Evolutionary conservation across 2,888 invertebrate genomes (phyloP).

Genomic region (Euphydryas editha): DNA sequence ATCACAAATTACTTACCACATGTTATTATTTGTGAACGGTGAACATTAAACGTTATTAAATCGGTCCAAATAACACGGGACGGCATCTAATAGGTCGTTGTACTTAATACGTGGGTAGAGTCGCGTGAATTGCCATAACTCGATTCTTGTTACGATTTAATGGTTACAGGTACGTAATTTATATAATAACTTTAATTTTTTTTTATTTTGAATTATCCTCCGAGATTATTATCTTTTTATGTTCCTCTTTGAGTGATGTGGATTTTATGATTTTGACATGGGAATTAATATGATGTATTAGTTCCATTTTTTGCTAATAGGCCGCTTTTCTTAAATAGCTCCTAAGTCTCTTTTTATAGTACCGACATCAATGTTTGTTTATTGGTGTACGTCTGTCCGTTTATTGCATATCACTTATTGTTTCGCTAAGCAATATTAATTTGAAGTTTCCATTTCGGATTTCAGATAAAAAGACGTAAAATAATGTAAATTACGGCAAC

Average conservation of each 20-base stretch:
- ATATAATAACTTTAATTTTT: slow-evolving; percentile 19
- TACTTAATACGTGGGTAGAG: slow-evolving; percentile 55
- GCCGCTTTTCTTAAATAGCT: neutral
- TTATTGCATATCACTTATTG: no score
- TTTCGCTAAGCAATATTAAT: no score
- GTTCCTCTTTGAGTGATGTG: neutral
- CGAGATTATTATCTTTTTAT: neutral
- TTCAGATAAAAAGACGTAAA: no score
- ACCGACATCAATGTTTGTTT: no score
- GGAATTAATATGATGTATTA: neutral
- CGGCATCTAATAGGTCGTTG: slow-evolving; percentile 41
- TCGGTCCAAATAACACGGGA: slow-evolving; percentile 57
- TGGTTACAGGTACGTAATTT: slow-evolving; percentile 20
- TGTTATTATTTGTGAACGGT: slow-evolving; percentile 62
- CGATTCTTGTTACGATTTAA: slow-evolving; percentile 53
- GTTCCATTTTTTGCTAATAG: neutral
- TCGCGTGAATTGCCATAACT: slow-evolving; percentile 51
- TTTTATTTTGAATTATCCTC: neutral
- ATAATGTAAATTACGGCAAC: no score
- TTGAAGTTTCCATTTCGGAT: no score
- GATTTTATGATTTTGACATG: neutral
- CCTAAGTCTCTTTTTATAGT: neutral
- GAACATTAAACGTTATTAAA: slow-evolving; percentile 63
- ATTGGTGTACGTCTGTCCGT: no score
- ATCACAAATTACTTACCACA: slow-evolving; percentile 50